phyloP scores from a whole-genome alignment of 2,797 vertebrate species.

The Lepus townsendii region DNA sequence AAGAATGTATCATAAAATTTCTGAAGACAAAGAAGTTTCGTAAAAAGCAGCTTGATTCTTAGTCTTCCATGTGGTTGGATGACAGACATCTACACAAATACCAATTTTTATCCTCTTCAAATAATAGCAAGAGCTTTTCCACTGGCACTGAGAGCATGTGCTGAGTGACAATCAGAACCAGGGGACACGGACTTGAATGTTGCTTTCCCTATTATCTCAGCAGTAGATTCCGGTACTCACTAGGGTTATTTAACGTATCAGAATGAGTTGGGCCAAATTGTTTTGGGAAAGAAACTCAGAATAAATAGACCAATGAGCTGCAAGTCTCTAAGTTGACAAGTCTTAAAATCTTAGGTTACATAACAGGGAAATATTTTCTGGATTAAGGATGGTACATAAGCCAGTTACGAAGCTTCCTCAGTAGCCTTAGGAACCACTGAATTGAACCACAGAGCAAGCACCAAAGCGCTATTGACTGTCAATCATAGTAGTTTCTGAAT shows the following conservation, averaged over 20 bases:
- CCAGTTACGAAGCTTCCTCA: background rate
- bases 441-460: background rate
- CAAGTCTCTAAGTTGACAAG: background rate
- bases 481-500: conserved; percentile 2
- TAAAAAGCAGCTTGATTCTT: background rate
- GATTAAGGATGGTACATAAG: background rate
- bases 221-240: background rate
- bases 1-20: background rate
- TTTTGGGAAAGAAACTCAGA: background rate
- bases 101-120: background rate
- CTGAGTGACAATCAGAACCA: background rate
- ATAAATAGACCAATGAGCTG: background rate
- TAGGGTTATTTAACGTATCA: background rate
- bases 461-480: background rate
- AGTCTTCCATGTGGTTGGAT: background rate
- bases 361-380: background rate
- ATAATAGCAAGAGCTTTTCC: background rate
- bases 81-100: background rate
- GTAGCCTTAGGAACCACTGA: background rate
- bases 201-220: background rate
- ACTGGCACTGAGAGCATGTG: background rate
- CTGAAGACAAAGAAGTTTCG: conserved; percentile 20
- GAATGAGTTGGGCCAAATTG: background rate
- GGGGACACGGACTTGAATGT: background rate
- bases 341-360: background rate